Percentiles rank a stretch among this genome's conserved stretches.
Evolutionary conservation across 2,888 invertebrate species (phyloP).

Genomic region (Stenichneumon culpator): DNA sequence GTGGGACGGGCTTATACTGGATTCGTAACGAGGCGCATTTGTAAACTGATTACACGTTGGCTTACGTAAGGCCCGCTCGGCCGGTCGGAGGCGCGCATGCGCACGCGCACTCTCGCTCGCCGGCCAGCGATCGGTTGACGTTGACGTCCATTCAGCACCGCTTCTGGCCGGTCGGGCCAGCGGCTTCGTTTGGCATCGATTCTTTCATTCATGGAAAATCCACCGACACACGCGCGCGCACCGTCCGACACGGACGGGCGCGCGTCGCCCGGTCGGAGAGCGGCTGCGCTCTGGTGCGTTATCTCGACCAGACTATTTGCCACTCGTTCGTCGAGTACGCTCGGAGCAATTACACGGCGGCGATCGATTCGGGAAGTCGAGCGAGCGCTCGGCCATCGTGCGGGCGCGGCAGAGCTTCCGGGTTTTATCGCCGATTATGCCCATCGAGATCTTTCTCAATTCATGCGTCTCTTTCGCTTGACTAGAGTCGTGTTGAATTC

Average conservation of each 20-base stretch:
- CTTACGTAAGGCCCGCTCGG: constrained; percentile 72
- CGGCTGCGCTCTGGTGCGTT: constrained; percentile 1
- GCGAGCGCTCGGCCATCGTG: background rate
- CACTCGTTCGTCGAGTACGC: background rate
- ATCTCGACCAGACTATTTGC: constrained; percentile 14
- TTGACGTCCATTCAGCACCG: constrained; percentile 58
- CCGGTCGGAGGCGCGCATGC: constrained; percentile 7
- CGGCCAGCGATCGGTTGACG: constrained; percentile 53
- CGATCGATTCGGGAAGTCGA: background rate
- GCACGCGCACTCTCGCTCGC: background rate
- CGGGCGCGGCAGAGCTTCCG: background rate
- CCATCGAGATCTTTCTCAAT: too few relatives aligned
- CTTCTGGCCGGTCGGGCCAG: constrained; percentile 14
- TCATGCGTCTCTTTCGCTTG: too few relatives aligned
- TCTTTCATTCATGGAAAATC: constrained; percentile 68
- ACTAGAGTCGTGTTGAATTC: too few relatives aligned
- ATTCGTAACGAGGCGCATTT: constrained; percentile 68
- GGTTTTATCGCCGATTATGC: background rate
- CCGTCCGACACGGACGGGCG: background rate
- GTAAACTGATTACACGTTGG: constrained; percentile 74
- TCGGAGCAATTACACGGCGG: background rate
- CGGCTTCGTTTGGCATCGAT: constrained; percentile 52
- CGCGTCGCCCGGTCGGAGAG: background rate
- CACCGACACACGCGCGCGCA: background rate
- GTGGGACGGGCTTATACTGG: constrained; percentile 26